Evolutionary conservation across 2,888 invertebrate genomes (phyloP), one percentile per base, ranked within the genome.

Genomic region (Caenorhabditis sp.): DNA sequence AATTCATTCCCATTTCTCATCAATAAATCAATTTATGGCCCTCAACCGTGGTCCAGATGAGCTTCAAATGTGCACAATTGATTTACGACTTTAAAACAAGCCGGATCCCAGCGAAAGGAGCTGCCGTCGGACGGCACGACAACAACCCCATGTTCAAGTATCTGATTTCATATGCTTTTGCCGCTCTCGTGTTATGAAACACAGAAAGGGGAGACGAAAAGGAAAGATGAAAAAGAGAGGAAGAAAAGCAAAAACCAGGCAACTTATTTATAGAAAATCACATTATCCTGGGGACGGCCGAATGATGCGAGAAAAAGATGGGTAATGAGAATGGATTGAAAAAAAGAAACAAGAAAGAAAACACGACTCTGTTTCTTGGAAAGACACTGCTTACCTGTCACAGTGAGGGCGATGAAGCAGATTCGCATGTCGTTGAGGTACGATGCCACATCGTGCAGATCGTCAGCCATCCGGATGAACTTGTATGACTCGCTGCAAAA

Each of bases 381-480:
- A n/a, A n/a, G n/a, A n/a, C n/a, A n/a, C 40, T 13, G 20, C 15
- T 50, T 51, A 77, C 76, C 78, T 53, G 81, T 74, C 22, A 88
- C 79, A n/a, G 89, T 90, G 40, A 90, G 60, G 15, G 86, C 87
- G 56, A 90, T 85, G 70, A 90, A 89, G 71, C 90, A 90, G 47
- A 90, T 76, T 35, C 89, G 78, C 82, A 90, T 89, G 62, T 90
- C 88, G 64, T 87, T 86, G 40, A 90, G 77, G 56, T 89, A 90
- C 26, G 80, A 71, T 11, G 89, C 86, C 40, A 90, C 86, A 71
- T 89, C 88, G 81, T 89, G 88, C 51, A 90, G 81, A 77, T 90
- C 90, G 58, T 90, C 90, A 55, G 90, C 86, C 87, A 90, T 86
- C 28, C 90, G 88, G 28, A 89, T 88, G 83, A 90, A 90, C 64